Base-by-base conservation (phyloP, 2,888 invertebrate genomes). In the Tenthredo notha region DNA sequence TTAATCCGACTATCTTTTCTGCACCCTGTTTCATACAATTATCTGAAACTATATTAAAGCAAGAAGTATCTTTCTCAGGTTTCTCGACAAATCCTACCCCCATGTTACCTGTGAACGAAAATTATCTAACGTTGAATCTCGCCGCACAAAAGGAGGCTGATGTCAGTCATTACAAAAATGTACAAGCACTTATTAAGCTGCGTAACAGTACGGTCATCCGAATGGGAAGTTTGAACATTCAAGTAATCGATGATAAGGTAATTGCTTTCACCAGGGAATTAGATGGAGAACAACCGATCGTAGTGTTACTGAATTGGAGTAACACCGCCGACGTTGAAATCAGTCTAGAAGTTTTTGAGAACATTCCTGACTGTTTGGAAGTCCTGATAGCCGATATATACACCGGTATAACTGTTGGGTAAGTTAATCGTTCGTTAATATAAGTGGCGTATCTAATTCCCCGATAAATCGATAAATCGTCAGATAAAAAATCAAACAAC, bases 31-130 rank as follows among this genome's bases (percentile, higher is more conserved):
- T 6, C 21, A 21, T 1, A 15, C 1, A 15, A 40, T 43, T 74
- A 0, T 74, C n/a, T 6, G 2, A n/a, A 43, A 21, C 40, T 25
- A 50, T 50, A 50, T n/a, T n/a, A 0, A n/a, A 21, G 43, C 21
- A 72, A 12, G 4, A 43, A 40, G 0, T 18, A 33, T 33, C 33
- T 33, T 12, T 29, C 4, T 18, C 83, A 83, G 83, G 83, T 0
- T 96, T 96, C 90, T 95, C 95, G 0, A 94, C 92, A 0, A 93
- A 91, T 7, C 92, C 91, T 0, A 90, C 90, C 0, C 94, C 96
- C 0, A 96, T 96, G 96, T 90, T 96, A 18, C 96, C 96, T 0
- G 93, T 96, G 1, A 95, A 95, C 83, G 91, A 94, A 0, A 95
- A 96, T 89, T 96, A 94, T 89, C 87, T 87, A 87, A 93, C 93